Conservation (phyloP, 2,113 vertebrate species). For the Protobothrops flavoviridis region DNA sequence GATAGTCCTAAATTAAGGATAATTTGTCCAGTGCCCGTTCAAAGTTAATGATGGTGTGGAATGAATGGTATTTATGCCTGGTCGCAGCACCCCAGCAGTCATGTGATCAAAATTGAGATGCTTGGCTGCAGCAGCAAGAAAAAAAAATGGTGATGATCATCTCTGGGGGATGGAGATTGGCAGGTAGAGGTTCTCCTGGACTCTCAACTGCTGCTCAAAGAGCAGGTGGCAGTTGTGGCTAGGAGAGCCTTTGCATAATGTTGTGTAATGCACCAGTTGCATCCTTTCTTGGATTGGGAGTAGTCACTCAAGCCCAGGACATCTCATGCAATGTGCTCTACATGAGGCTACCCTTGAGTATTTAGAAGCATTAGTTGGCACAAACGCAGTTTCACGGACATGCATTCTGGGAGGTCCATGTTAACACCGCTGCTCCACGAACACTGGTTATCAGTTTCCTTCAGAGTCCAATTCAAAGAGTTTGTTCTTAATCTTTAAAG, state of each 20-base stretch:
- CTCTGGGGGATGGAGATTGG: background rate
- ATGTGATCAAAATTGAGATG: background rate
- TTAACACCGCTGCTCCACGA: background rate
- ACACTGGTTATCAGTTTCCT: background rate
- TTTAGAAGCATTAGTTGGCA: background rate
- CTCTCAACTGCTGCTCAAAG: too few species aligned
- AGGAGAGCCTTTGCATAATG: background rate
- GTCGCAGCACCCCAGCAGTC: background rate
- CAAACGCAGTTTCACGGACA: background rate
- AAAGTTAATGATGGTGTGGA: background rate
- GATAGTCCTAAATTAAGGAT: background rate
- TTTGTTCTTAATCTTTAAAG: background rate
- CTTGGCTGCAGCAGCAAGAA: background rate
- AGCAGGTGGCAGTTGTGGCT: background rate
- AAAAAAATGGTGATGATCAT: background rate
- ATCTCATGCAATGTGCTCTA: background rate
- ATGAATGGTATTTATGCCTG: background rate
- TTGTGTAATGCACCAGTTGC: background rate
- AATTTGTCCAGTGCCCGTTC: background rate
- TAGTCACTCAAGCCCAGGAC: background rate
- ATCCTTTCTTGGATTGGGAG: background rate
- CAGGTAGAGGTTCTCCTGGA: background rate
- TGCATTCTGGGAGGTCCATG: background rate
- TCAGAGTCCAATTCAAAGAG: background rate
- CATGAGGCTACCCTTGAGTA: background rate